phyloP scores from a whole-genome alignment of 2,113 vertebrate species.

The Anarhynchus alexandrinus region DNA sequence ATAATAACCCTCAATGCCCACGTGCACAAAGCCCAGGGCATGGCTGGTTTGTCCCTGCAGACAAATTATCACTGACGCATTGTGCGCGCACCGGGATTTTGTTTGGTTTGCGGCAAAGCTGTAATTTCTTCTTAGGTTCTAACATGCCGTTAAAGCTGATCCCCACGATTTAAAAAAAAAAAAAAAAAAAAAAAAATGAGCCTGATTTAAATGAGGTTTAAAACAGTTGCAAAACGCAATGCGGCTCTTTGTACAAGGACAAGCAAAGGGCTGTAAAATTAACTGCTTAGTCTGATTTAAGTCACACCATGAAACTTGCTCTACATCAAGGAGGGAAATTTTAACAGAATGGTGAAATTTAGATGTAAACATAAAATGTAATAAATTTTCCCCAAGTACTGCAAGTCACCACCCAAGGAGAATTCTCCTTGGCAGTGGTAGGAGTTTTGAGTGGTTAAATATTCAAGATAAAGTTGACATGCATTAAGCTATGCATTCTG shows the following conservation, averaged over 20 bases:
- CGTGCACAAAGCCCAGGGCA: conserved; percentile 59
- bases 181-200: background rate
- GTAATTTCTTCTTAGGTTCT: background rate
- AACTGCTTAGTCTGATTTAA: background rate
- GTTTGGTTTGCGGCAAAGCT: background rate
- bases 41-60: conserved; percentile 32
- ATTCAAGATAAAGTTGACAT: background rate
- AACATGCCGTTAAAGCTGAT: background rate
- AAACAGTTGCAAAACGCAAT: background rate
- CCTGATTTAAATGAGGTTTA: background rate
- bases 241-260: background rate
- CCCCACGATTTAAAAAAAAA: background rate
- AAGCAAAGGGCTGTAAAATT: background rate
- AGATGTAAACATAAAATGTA: background rate
- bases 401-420: background rate
- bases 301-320: background rate
- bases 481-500: background rate
- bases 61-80: conserved; percentile 51
- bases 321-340: background rate
- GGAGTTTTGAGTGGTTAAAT: background rate
- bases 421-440: background rate
- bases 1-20: conserved; percentile 50
- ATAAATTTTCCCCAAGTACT: background rate
- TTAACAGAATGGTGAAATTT: background rate
- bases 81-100: background rate